Evolutionary conservation across 1,140 invertebrate genomes (phyloP).

Genomic region (Orchestia grillus): DNA sequence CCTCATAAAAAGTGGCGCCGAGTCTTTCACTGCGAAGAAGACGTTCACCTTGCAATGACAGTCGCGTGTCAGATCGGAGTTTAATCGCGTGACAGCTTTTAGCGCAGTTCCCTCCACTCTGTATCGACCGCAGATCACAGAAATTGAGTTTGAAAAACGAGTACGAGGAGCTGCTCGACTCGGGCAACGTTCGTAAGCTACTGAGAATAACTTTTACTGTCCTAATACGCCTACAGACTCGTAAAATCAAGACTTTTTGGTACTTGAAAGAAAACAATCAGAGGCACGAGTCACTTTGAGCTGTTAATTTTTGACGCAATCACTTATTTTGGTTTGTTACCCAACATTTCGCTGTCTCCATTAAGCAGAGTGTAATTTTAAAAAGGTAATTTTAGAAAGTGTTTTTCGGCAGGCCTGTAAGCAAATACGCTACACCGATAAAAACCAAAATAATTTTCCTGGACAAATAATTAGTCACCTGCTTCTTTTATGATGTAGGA

Average conservation of each 20-base stretch:
- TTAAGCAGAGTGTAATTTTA: too few relatives aligned
- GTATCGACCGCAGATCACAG: neutral
- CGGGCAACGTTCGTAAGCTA: neutral
- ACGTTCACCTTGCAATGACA: neutral
- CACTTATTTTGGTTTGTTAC: too few relatives aligned
- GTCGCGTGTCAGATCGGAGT: neutral
- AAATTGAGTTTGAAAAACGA: neutral
- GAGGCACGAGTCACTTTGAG: neutral
- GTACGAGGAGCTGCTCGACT: neutral
- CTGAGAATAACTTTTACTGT: neutral
- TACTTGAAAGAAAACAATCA: neutral
- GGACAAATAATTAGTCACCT: too few relatives aligned
- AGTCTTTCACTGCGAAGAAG: neutral
- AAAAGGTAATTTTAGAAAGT: too few relatives aligned
- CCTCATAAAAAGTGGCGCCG: neutral
- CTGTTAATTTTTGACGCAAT: neutral
- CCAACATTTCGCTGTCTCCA: too few relatives aligned
- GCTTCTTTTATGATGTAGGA: too few relatives aligned
- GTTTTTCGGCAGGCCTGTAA: too few relatives aligned
- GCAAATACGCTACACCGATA: too few relatives aligned
- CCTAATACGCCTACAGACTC: neutral
- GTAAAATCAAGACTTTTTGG: neutral
- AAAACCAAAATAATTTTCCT: too few relatives aligned
- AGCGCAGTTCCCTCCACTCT: neutral
- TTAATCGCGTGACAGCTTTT: neutral